Base-by-base conservation (phyloP, 2,113 vertebrate genomes). In the Brachypteracias leptosomus region DNA sequence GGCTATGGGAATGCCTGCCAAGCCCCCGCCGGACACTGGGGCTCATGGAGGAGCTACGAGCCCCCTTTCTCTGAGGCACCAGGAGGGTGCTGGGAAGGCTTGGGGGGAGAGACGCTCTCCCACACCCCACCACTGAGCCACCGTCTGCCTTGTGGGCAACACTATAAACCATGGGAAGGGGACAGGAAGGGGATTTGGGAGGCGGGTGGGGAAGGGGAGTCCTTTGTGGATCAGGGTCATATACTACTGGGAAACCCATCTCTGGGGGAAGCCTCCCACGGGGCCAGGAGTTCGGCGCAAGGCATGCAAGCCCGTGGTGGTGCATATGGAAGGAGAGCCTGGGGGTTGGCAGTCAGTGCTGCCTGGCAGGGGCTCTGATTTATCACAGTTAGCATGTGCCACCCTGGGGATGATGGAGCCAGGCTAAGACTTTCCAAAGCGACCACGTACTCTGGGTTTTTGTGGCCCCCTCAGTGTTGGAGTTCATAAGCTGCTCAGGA, bases 191-290 rank as follows among this genome's bases (percentile, higher is more conserved):
- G 70, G 62, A 57, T 52, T 35, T 28, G 96, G 94, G 95, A 76
- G 83, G 88, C 0, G 90, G 96, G 96, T 46, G 93, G 95, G 96
- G 20, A 93, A 71, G 33, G 84, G 93, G 59, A 88, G 40, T 74
- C 85, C 51, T 91, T 90, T 21, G n/a, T 73, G 75, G n/a, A 83
- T 91, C 81, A 79, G 57, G 47, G 46, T 71, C 44, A 29, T 52
- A 54, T 90, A 63, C 77, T 71, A 11, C 77, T 61, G 83, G 59
- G 85, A 91, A 85, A 67, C 12, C 74, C 66, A 52, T 61, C 66
- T 73, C 81, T 84, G 55, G 16, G 49, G 52, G 28, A 21, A 75
- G 77, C 75, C 55, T 86, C 44, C 76, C 22, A 11, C 1, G 0
- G 26, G 51, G 62, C 80, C 44, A 4, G 57, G 70, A 74, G 55